Percentiles rank a stretch among this genome's conserved stretches.
phyloP scores from a whole-genome alignment of 2,797 vertebrate species.

The Miichthys miiuy region DNA sequence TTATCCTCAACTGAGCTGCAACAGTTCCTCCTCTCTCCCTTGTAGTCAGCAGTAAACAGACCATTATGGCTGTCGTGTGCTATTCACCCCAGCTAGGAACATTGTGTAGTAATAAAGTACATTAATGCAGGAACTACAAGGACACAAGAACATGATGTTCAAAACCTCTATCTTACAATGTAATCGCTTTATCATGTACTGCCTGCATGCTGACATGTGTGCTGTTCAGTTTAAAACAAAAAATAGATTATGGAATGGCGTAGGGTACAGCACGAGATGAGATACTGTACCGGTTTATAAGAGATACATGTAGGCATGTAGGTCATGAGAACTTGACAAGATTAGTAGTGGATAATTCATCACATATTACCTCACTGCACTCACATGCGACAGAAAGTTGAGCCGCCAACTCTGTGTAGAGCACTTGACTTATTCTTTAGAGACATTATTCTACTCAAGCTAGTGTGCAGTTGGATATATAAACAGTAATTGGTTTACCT shows the following conservation, averaged over 20 bases:
- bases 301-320: constrained; percentile 39
- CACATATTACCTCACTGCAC: constrained; percentile 32
- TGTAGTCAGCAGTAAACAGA: constrained; percentile 34
- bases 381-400: constrained; percentile 16
- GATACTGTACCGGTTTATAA: constrained; percentile 3
- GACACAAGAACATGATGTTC: constrained; percentile 24
- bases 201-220: background rate
- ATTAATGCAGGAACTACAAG: constrained; percentile 16
- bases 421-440: constrained; percentile 17
- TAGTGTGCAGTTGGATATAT: background rate
- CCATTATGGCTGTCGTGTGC: constrained; percentile 17
- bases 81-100: constrained; percentile 31
- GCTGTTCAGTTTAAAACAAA: constrained; percentile 9
- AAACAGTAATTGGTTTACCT: background rate
- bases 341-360: constrained; percentile 44
- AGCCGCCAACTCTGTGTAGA: constrained; percentile 16
- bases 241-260: constrained; percentile 8
- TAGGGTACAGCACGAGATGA: constrained; percentile 11
- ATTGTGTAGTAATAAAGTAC: constrained; percentile 33
- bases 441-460: too few relatives aligned
- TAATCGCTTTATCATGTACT: background rate
- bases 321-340: constrained; percentile 38
- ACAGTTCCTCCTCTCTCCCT: background rate
- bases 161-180: background rate
- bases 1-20: constrained; percentile 33